Conservation (phyloP, 2,113 vertebrate species). For the Scartelaos histophorus region DNA sequence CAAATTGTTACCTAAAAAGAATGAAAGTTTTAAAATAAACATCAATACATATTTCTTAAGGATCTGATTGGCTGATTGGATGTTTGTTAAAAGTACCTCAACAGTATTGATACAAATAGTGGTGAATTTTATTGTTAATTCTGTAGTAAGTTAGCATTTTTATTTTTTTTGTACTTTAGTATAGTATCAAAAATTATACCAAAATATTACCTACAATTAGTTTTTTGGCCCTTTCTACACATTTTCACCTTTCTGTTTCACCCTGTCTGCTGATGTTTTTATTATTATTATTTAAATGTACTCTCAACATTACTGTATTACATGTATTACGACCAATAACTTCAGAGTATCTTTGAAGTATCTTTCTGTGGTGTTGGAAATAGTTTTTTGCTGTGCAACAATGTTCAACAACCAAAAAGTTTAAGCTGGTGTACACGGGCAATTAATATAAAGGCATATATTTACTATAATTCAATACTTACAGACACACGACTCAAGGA, state of each 20-base stretch:
- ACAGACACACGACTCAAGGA: conserved; percentile 10
- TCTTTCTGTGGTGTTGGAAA: conserved; percentile 4
- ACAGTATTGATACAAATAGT: not conserved
- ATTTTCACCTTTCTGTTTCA: conserved; percentile 49
- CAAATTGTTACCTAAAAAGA: not conserved
- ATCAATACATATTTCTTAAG: too few relatives aligned
- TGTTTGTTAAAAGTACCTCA: not conserved
- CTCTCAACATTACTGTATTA: not conserved
- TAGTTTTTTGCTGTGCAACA: conserved; percentile 10
- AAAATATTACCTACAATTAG: not conserved
- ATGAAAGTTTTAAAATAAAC: too few relatives aligned
- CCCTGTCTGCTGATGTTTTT: not conserved
- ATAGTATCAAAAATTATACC: not conserved
- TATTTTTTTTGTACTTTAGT: not conserved
- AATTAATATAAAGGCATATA: not conserved
- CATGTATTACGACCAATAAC: not conserved
- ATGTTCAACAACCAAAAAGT: conserved; percentile 17
- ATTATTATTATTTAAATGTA: not conserved
- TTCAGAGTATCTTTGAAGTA: conserved; percentile 8
- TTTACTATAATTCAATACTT: not conserved
- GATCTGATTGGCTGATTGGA: not conserved
- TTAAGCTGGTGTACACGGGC: not conserved
- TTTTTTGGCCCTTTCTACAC: not conserved
- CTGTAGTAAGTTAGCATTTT: not conserved
- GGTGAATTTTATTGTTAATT: not conserved